Evolutionary conservation across 2,888 invertebrate species (phyloP), one percentile per base, ranked within the genome.

Genomic region (Sphaerophoria rueppellii): DNA sequence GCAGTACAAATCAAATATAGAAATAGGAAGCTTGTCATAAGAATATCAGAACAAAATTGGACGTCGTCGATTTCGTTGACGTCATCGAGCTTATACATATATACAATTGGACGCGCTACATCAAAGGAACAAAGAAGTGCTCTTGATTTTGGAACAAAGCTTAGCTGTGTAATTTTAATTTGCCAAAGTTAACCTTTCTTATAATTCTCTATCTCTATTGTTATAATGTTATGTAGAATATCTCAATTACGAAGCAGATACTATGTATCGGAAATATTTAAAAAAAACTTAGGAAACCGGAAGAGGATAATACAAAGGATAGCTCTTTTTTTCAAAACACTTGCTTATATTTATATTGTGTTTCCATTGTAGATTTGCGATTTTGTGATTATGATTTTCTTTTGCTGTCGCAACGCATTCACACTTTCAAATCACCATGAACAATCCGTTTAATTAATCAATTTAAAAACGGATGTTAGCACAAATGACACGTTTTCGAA

Each of bases 121-220:
- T 85, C 80, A 85, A 85, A 85, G 85, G 69, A 67, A 80, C 48
- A 60, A 77, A 48, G 69, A 71, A 11, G 54, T 46, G 24, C 40
- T 40, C 12, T 40, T 16, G 12, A 60, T 43, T 73, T 35, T 58
- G 43, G 43, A 85, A 76, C 72, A 81, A 81, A 81, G 80, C 77
- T 81, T 70, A 85, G 73, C 85, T 81, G 76, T 81, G 73, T 85
- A 85, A 81, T 85, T 85, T 81, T 81, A 73, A 85, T 85, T 85
- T 76, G 81, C 48, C 73, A 70, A 76, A 69, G 71, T 60, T 75
- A 46, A 24, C 63, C 60, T 55, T 72, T 74, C 67, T 52, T 77
- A 54, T 72, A 65, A 81, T 48, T 40, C 43, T 34, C 9, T 57
- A 43, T 77, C 35, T 46, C 57, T 37, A 16, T 37, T 37, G 12